These are phyloP conservation scores for Cerceris ruficornis DNA, from an alignment of 2,888 invertebrate species.

Conservation along the genomic window DNA sequence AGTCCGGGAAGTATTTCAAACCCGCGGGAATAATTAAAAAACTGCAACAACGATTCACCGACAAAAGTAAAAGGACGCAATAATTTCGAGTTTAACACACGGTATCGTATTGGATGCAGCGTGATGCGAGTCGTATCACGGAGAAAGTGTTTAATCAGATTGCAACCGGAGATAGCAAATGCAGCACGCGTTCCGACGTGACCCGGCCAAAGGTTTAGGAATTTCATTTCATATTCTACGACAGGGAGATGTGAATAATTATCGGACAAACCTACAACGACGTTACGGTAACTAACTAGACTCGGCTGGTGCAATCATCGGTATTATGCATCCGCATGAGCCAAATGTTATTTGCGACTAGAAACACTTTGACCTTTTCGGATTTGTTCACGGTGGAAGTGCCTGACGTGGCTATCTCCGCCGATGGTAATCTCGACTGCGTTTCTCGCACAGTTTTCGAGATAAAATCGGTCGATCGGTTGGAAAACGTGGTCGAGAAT, in stretches of 20 bases:
- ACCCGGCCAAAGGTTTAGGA: constrained; percentile 36
- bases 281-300: constrained; percentile 29
- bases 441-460: not conserved
- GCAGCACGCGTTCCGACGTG: constrained; percentile 42
- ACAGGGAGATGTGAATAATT: constrained; percentile 47
- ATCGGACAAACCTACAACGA: constrained; percentile 36
- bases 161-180: constrained; percentile 14
- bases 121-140: not conserved
- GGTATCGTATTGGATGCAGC: constrained; percentile 11
- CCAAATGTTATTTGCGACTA: constrained; percentile 71
- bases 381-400: constrained; percentile 20
- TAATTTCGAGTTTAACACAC: not conserved
- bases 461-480: no score
- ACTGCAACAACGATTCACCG: not conserved
- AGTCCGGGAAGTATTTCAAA: no score
- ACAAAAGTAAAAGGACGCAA: not conserved
- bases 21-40: no score
- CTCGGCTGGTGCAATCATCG: constrained; percentile 44
- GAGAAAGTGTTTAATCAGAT: constrained; percentile 35
- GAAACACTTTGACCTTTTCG: constrained; percentile 75
- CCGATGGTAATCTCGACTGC: not conserved
- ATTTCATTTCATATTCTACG: constrained; percentile 48
- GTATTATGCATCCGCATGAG: constrained; percentile 43
- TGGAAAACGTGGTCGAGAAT: not conserved
- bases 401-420: constrained; percentile 19